These are phyloP conservation scores for Drosophila miranda DNA, from an alignment of 1,140 invertebrate species.

Conservation along the genomic window DNA sequence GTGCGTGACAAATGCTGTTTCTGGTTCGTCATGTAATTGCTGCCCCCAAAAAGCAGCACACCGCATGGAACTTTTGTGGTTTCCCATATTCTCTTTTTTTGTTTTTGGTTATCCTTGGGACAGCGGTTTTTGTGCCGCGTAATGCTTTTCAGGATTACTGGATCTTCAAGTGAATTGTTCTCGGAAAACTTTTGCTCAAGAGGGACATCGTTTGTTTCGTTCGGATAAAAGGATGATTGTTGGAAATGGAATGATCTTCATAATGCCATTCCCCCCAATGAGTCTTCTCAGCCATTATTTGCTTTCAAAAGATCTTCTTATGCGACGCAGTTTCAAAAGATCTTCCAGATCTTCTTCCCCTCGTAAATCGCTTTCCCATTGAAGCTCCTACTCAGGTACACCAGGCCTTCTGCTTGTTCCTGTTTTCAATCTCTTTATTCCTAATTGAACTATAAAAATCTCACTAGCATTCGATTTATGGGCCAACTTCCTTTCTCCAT, in stretches of 20 bases:
- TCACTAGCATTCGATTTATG: too few species aligned
- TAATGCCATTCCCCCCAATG: too few species aligned
- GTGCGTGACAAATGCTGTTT: slow-evolving; percentile 72
- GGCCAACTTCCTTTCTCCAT: slow-evolving; percentile 45
- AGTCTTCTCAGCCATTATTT: too few species aligned
- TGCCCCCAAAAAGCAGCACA: slow-evolving; percentile 19
- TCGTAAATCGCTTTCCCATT: too few species aligned
- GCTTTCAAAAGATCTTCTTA: too few species aligned
- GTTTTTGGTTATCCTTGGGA: slow-evolving; percentile 40
- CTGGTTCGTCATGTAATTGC: slow-evolving; percentile 68
- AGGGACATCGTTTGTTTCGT: too few species aligned
- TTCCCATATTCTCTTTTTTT: slow-evolving; percentile 9
- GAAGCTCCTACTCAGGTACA: too few species aligned
- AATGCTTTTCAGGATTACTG: slow-evolving; percentile 20
- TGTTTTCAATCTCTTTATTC: neutral
- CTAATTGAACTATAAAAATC: neutral
- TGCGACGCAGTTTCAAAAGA: neutral
- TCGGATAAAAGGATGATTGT: too few species aligned
- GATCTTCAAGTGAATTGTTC: slow-evolving; percentile 30
- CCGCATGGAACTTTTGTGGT: slow-evolving; percentile 52
- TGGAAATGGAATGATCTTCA: too few species aligned
- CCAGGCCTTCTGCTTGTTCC: neutral
- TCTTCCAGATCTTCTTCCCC: neutral
- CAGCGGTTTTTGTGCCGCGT: slow-evolving; percentile 8
- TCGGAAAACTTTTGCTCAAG: neutral